Percentiles rank a stretch among this genome's conserved stretches.
phyloP scores from a whole-genome alignment of 2,888 invertebrate genomes.

The Drosophila sordidapex region DNA sequence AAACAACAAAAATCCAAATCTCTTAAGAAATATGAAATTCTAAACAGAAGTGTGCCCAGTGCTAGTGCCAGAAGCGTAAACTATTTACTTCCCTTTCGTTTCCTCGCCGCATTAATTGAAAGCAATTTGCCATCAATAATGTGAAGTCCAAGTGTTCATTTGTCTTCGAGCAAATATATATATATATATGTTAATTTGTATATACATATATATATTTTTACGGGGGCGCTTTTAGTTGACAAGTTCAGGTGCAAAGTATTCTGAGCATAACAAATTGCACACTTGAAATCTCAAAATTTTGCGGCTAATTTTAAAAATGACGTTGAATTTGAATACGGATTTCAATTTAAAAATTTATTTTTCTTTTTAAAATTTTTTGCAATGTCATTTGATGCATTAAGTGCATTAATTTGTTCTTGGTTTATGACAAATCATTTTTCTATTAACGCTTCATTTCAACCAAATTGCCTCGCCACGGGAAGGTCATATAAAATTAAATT shows the following conservation, averaged over 20 bases:
- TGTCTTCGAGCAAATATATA: conserved; percentile 6
- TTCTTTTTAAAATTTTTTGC: conserved; percentile 3
- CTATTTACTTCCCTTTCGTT: conserved; percentile 54
- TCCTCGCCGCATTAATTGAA: conserved; percentile 1
- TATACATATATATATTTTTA: not conserved
- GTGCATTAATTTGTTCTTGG: conserved; percentile 24
- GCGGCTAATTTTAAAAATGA: conserved; percentile 37
- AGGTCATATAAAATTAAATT: conserved; percentile 38
- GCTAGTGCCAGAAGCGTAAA: conserved; percentile 52
- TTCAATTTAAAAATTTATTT: conserved; percentile 1
- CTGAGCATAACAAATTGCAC: conserved; percentile 26
- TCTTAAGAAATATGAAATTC: conserved; percentile 33
- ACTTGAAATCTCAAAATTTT: conserved; percentile 17
- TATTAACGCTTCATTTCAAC: conserved; percentile 45
- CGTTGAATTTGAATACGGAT: conserved; percentile 29
- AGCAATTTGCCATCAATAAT: conserved; percentile 60
- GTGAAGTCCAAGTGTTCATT: conserved; percentile 20
- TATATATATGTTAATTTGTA: not conserved
- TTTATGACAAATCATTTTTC: conserved; percentile 20
- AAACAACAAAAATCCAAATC: conserved; percentile 15
- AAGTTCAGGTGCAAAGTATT: conserved; percentile 40
- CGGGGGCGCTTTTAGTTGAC: conserved; percentile 34
- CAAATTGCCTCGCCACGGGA: conserved; percentile 33
- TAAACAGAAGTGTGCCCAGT: conserved; percentile 68
- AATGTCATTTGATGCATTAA: conserved; percentile 33